phyloP scores from a whole-genome alignment of 2,888 invertebrate species.

The Morpho achilles region DNA sequence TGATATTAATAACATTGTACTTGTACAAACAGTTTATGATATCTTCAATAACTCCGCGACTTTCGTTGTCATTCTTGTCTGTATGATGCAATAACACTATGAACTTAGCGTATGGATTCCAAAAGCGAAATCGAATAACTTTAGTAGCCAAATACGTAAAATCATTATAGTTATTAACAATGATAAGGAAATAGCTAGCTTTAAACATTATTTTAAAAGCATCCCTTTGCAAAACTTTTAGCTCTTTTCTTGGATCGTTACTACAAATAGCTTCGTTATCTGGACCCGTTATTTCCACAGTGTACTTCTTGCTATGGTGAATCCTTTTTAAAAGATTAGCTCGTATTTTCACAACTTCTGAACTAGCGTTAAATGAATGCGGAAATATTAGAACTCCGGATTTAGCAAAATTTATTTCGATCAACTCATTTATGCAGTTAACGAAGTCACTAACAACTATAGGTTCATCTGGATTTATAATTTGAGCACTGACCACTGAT shows the following conservation, averaged over 20 bases:
- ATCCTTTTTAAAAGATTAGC: slow-evolving; percentile 41
- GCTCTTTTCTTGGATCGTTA: slow-evolving; percentile 15
- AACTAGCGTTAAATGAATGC: slow-evolving; percentile 41
- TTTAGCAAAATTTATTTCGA: slow-evolving; percentile 43
- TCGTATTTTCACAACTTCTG: slow-evolving; percentile 42
- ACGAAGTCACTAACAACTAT: slow-evolving; percentile 47
- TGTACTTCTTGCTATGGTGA: slow-evolving; percentile 38
- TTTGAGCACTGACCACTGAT: slow-evolving; percentile 8
- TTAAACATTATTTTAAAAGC: slow-evolving; percentile 37
- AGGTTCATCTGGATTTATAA: slow-evolving; percentile 47
- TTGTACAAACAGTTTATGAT: slow-evolving; percentile 54
- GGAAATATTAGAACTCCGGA: slow-evolving; percentile 51
- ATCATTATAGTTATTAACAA: slow-evolving; percentile 47
- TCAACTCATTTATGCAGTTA: slow-evolving; percentile 45
- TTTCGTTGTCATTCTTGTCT: slow-evolving; percentile 26
- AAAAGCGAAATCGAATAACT: slow-evolving; percentile 48
- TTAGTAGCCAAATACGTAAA: slow-evolving; percentile 46
- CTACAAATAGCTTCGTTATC: slow-evolving; percentile 40
- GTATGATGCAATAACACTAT: slow-evolving; percentile 51
- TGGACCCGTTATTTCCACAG: slow-evolving; percentile 44
- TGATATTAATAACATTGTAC: slow-evolving; percentile 51
- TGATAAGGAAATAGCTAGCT: slow-evolving; percentile 54
- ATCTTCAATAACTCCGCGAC: slow-evolving; percentile 40
- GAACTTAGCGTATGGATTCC: slow-evolving; percentile 62
- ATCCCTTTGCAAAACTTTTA: slow-evolving; percentile 39